Conservation (phyloP, 2,888 invertebrate genomes). For the Tiliacea citrago region DNA sequence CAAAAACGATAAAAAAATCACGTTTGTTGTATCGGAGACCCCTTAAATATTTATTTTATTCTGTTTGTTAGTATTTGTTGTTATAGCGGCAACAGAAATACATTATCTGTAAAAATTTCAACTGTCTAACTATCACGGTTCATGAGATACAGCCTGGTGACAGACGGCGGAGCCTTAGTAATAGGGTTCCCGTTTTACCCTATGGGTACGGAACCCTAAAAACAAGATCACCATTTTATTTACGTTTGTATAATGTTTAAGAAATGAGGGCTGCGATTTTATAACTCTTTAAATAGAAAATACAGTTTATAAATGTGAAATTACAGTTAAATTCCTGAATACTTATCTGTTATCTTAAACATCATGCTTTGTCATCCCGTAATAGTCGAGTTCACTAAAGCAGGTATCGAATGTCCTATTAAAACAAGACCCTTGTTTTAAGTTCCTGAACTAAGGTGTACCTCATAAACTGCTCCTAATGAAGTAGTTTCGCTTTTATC, state of each 20-base stretch:
- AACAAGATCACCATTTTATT: neutral
- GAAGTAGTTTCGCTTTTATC: conserved; percentile 26
- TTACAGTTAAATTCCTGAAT: neutral
- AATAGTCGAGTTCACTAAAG: conserved; percentile 15
- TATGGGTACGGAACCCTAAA: too few relatives aligned
- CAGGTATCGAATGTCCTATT: conserved; percentile 18
- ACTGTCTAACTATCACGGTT: too few relatives aligned
- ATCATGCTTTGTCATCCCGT: neutral
- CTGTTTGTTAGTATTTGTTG: too few relatives aligned
- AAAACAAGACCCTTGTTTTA: conserved; percentile 4
- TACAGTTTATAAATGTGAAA: too few relatives aligned
- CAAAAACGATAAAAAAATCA: too few relatives aligned
- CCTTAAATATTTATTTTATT: too few relatives aligned
- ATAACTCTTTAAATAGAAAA: neutral
- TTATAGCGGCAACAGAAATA: too few relatives aligned
- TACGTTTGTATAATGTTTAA: neutral
- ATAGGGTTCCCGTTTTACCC: too few relatives aligned
- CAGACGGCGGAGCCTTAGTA: too few relatives aligned
- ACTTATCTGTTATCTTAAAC: neutral
- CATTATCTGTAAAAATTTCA: too few relatives aligned
- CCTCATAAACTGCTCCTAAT: conserved; percentile 27
- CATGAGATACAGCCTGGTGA: too few relatives aligned
- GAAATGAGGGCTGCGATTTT: neutral
- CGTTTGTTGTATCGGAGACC: too few relatives aligned
- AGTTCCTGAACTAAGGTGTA: neutral